Percentiles rank a stretch among this genome's conserved stretches.
phyloP scores from a whole-genome alignment of 35 echinoderm and acorn worm genomes.

The Chiridota heheva region DNA sequence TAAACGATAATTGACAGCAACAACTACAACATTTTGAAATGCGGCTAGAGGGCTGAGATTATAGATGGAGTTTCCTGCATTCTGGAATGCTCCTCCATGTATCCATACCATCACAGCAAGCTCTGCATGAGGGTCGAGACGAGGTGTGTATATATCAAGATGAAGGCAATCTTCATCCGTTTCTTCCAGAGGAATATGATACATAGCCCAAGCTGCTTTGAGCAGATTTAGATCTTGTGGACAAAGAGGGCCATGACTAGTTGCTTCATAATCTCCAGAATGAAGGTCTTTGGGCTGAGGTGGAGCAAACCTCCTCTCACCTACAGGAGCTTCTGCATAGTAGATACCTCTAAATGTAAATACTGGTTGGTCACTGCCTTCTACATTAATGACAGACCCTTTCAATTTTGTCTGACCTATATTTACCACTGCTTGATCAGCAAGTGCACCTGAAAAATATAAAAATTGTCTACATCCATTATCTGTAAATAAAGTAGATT shows the following conservation, averaged over 20 bases:
- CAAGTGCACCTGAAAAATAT: conserved; percentile 9
- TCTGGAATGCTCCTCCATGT: conserved; percentile 70
- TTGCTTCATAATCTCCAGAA: conserved; percentile 71
- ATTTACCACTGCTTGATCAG: conserved; percentile 18
- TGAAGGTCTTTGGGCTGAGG: conserved; percentile 47
- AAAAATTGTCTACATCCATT: no score
- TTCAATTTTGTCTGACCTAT: conserved; percentile 35
- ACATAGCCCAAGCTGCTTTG: conserved; percentile 9
- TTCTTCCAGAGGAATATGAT: conserved; percentile 45
- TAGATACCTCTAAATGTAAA: conserved; percentile 82
- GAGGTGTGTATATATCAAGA: conserved; percentile 79
- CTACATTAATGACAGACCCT: conserved; percentile 4
- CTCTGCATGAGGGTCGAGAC: conserved; percentile 23
- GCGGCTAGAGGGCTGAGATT: conserved; percentile 76
- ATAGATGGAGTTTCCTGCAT: conserved; percentile 59
- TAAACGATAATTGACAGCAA: conserved; percentile 78
- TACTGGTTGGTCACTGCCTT: conserved; percentile 43
- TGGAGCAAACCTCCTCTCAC: conserved; percentile 66
- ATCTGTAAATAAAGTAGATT: no score
- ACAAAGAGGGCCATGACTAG: conserved; percentile 65
- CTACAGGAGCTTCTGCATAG: conserved; percentile 85
- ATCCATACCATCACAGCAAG: conserved; percentile 85
- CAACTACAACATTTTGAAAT: conserved; percentile 81
- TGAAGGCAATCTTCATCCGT: conserved; percentile 74
- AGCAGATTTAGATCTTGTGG: conserved; percentile 58